Evolutionary conservation across 2,113 vertebrate genomes (phyloP), one percentile per base, ranked within the genome.

Genomic region (Rhodinocichla rosea): DNA sequence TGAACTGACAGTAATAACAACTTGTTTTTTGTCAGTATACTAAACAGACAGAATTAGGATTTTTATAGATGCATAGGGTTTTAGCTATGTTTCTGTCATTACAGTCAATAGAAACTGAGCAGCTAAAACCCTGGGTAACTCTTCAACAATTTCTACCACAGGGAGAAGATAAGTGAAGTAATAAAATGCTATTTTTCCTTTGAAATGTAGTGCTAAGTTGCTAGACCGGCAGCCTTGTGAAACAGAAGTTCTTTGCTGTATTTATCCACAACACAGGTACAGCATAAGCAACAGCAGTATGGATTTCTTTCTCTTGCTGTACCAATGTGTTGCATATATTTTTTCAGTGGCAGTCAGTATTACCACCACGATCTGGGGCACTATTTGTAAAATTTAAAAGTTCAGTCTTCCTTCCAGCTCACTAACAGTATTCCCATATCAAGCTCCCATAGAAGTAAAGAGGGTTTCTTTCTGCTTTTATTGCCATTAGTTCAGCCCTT

Each of bases 1-100:
- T 93, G 52, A 94, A 50, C 32, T 97, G 95, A 96, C 93, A 97
- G 52, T 86, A 95, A 88, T 80, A 97, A 89, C 65, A 95, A 92
- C 90, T 88, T 87, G 63, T 4, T 32, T 95, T 96, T 94, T 97
- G 71, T 92, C 79, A 85, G 33, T 91, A 96, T 90, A 96, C 73
- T 83, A 95, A 95, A 33, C n/a, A 95, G 75, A 90, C 53, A 94
- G 87, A 89, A 96, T 90, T 95, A 90, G 57, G 86, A 76, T 90
- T 96, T 97, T 97, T 92, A 92, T 92, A 81, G 92, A 49, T 87
- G 21, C 75, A 57, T 75, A 87, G 42, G 17, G 45, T 63, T 97
- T 96, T 84, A 90, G 39, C 63, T 44, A 67, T 95, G 33, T 13
- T 93, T 96, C 83, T 95, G 52, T 91, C 93, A 93, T 93, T 97